Evolutionary conservation across 2,797 vertebrate species (phyloP), one percentile per base, ranked within the genome.

Genomic region (Catamblyrhynchus diadema): DNA sequence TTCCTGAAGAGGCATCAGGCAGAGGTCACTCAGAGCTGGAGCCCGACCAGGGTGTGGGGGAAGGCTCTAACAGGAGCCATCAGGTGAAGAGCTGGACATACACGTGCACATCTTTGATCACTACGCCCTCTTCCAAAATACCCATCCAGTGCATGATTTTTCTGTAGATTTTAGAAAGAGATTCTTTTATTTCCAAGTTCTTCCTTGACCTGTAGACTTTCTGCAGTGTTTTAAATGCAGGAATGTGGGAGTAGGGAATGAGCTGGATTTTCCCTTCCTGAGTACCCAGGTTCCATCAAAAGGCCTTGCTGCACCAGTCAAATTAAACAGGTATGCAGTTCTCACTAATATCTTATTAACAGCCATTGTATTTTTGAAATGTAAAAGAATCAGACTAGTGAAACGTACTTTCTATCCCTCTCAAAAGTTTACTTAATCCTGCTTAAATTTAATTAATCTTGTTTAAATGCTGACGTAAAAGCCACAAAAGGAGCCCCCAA

Each of bases 401-500:
- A 86, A 96, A 74, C 12, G 79, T 61, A 67, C 62, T 79, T 88
- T 48, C 71, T 59, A 37, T 56, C 67, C 39, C 42, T 41, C 78
- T 83, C 79, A 86, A 90, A 95, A 90, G 81, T 84, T 77, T 77
- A 72, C 74, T 91, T 91, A 90, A 95, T 90, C 62, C 51, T 86
- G 14, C 53, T 80, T 95, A 96, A 96, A 97, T 85, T 88, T 70
- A 93, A 84, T 81, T 54, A 83, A 91, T 97, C 92, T 93, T 89
- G 45, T 91, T 95, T 81, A 94, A 95, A 93, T 94, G 44, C 50
- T 94, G 96, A 97, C 11, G 53, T 93, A 94, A 96, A 96, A 95
- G 88, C 64, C 57, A 62, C 19, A 67, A 95, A 95, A 95, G 74
- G 79, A 96, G 89, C 45, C n/a, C 83, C 67, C 42, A 57, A 90